Percentiles rank a stretch among this genome's conserved stretches.
Evolutionary conservation across 2,797 vertebrate genomes (phyloP).

Genomic region (Gymnoscopelus braueri): DNA sequence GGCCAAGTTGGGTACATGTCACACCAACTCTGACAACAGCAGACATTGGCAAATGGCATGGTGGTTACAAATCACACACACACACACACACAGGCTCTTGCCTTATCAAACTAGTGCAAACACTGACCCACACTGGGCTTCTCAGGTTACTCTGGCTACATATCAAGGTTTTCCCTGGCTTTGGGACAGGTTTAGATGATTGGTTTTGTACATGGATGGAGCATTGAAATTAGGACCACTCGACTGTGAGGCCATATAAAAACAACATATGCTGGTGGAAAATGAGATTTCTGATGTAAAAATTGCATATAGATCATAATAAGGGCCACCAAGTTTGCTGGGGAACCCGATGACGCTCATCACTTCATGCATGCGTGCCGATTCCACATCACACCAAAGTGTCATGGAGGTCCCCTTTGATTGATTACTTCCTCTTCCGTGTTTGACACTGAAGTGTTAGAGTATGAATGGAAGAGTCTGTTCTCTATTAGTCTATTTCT

Average conservation of each 20-base stretch:
- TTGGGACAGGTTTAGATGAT: neutral
- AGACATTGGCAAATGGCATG: constrained; percentile 9
- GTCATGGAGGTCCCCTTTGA: too few relatives aligned
- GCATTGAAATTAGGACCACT: too few relatives aligned
- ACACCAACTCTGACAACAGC: constrained; percentile 2
- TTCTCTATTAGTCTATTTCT: too few relatives aligned
- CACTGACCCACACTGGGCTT: constrained; percentile 4
- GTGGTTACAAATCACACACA: constrained; percentile 14
- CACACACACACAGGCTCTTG: neutral
- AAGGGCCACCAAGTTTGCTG: too few relatives aligned
- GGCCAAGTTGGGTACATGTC: constrained; percentile 20
- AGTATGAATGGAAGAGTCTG: too few relatives aligned
- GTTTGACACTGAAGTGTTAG: too few relatives aligned
- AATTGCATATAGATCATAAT: too few relatives aligned
- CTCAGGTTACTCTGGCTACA: constrained; percentile 6
- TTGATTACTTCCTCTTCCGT: too few relatives aligned
- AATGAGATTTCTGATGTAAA: neutral
- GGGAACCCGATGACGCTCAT: too few relatives aligned
- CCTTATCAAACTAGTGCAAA: constrained; percentile 13
- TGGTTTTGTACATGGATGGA: neutral
- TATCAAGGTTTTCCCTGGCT: constrained; percentile 1
- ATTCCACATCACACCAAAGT: too few relatives aligned
- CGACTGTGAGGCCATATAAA: neutral
- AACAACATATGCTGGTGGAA: neutral
- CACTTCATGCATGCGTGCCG: too few relatives aligned